These are phyloP conservation scores for Hirundichthys speculiger DNA, from an alignment of 2,113 vertebrate genomes.

Conservation along the genomic window DNA sequence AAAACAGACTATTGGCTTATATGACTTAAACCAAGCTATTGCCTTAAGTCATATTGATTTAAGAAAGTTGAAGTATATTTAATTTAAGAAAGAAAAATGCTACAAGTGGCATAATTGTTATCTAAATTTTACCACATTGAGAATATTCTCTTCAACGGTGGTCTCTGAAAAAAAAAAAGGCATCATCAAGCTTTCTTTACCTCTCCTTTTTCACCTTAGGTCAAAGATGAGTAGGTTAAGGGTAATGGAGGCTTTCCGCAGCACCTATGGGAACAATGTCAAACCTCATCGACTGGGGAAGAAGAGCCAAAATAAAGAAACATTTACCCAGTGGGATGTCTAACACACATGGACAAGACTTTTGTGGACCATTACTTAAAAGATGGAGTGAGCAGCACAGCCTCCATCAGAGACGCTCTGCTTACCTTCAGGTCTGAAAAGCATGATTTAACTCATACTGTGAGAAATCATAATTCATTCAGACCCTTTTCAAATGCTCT, in stretches of 20 bases:
- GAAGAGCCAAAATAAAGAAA: constrained; percentile 49
- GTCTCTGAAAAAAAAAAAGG: too few relatives aligned
- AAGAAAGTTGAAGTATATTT: too few relatives aligned
- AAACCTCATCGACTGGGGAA: constrained; percentile 46
- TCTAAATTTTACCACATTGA: too few relatives aligned
- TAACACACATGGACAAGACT: constrained; percentile 28
- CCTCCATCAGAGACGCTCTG: constrained; percentile 27
- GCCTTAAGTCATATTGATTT: too few relatives aligned
- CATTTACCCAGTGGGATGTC: constrained; percentile 48
- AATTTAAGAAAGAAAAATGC: too few relatives aligned
- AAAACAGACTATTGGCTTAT: too few relatives aligned
- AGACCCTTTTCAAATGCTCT: constrained; percentile 55
- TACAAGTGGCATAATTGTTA: too few relatives aligned
- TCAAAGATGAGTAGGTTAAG: constrained; percentile 48
- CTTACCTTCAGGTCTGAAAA: constrained; percentile 50
- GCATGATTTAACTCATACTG: constrained; percentile 51
- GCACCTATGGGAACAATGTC: constrained; percentile 47
- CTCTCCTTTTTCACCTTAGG: too few relatives aligned
- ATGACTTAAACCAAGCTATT: too few relatives aligned
- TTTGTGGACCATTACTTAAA: constrained; percentile 58
- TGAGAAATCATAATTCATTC: constrained; percentile 74
- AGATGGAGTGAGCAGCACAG: constrained; percentile 28
- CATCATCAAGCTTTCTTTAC: too few relatives aligned
- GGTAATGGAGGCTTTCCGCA: constrained; percentile 45
- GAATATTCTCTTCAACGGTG: too few relatives aligned